A percentile compares a stretch with the other conserved stretches of the same genome.
Conservation (phyloP, 2,797 vertebrate genomes). For the Sebastes trivittatus region DNA sequence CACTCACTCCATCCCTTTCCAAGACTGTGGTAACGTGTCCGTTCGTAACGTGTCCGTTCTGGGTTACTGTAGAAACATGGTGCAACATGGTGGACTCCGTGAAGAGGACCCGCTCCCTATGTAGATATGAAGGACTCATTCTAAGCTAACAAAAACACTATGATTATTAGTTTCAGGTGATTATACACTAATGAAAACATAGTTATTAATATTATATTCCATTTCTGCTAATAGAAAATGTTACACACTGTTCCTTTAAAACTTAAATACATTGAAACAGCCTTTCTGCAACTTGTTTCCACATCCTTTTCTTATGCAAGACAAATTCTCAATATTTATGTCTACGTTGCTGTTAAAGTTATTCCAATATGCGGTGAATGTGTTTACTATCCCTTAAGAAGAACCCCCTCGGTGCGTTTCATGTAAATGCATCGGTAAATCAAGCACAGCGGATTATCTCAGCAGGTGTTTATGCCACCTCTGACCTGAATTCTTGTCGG, state of each 20-base stretch:
- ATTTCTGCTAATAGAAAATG: no score
- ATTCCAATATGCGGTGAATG: constrained; percentile 2
- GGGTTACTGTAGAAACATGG: no score
- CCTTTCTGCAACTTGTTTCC: not conserved
- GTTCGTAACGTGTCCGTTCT: no score
- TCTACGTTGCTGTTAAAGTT: not conserved
- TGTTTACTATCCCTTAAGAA: constrained; percentile 8
- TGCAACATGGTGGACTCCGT: no score
- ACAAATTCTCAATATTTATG: not conserved
- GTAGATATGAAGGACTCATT: no score
- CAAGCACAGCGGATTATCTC: constrained; percentile 13
- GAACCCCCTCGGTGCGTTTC: not conserved
- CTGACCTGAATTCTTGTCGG: not conserved
- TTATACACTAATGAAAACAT: no score
- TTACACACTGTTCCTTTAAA: not conserved
- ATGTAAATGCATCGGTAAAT: constrained; percentile 39
- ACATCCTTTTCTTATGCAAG: not conserved
- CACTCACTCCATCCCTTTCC: no score
- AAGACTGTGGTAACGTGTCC: no score
- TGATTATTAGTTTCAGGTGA: no score
- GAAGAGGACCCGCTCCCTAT: no score
- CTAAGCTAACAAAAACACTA: no score
- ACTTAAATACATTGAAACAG: not conserved
- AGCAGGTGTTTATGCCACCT: constrained; percentile 30
- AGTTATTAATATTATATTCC: no score